These are phyloP conservation scores for Microchrysa polita DNA, from an alignment of 2,888 invertebrate genomes.

Conservation along the genomic window DNA sequence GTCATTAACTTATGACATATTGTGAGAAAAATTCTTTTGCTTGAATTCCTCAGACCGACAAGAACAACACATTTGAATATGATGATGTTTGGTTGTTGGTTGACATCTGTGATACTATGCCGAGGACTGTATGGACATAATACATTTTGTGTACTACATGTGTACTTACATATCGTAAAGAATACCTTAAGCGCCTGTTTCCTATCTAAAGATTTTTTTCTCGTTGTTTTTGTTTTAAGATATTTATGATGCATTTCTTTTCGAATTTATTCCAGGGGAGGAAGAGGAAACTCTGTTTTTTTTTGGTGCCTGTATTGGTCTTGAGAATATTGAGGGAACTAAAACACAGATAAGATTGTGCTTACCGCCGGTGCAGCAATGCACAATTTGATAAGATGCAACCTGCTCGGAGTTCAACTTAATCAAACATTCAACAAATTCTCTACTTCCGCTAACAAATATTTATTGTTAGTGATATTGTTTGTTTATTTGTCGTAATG, in stretches of 20 bases:
- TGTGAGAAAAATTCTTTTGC: conserved; percentile 47
- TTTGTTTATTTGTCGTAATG: conserved; percentile 27
- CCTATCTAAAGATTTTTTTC: background rate
- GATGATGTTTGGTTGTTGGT: background rate
- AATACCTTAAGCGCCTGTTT: conserved; percentile 40
- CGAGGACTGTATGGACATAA: no score
- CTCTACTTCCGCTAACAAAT: conserved; percentile 44
- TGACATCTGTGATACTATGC: conserved; percentile 4
- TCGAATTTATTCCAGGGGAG: background rate
- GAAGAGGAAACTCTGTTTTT: conserved; percentile 1
- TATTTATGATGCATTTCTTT: background rate
- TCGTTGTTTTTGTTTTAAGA: background rate
- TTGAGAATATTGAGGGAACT: background rate
- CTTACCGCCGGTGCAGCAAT: background rate
- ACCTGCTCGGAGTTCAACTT: conserved; percentile 33
- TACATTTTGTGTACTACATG: background rate
- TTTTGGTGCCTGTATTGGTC: background rate
- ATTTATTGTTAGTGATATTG: conserved; percentile 36
- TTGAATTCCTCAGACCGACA: background rate
- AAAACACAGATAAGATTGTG: background rate
- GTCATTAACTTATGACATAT: conserved; percentile 48
- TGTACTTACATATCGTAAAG: background rate
- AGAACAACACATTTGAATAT: background rate
- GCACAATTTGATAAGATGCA: background rate
- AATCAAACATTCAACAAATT: conserved; percentile 38